These are phyloP conservation scores for Aethina tumida DNA, from an alignment of 1,140 invertebrate genomes.

Conservation along the genomic window DNA sequence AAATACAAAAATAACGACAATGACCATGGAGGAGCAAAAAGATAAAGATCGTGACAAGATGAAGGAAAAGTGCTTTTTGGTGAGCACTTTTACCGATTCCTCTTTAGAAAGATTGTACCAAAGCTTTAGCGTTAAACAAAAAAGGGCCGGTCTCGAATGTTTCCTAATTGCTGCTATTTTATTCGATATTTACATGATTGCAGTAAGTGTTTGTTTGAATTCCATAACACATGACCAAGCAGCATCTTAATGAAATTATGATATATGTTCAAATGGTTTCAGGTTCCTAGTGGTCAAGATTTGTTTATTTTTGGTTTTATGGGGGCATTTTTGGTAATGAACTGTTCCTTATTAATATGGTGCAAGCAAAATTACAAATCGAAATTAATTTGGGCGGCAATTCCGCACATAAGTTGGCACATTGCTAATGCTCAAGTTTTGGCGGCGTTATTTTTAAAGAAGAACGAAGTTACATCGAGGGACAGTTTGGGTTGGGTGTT, in stretches of 20 bases:
- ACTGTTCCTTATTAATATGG: constrained; percentile 43
- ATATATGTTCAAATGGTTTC: neutral
- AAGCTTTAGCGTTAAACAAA: constrained; percentile 63
- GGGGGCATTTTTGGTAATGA: constrained; percentile 42
- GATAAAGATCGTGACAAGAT: constrained; percentile 20
- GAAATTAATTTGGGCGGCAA: constrained; percentile 40
- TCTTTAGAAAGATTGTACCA: constrained; percentile 65
- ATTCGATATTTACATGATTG: constrained; percentile 54
- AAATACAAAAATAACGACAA: too few species aligned
- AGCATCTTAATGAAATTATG: neutral
- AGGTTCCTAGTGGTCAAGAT: constrained; percentile 46
- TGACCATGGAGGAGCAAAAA: constrained; percentile 19
- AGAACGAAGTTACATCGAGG: constrained; percentile 41
- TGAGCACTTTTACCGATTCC: constrained; percentile 39
- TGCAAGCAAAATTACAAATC: constrained; percentile 37
- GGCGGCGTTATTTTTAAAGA: constrained; percentile 44
- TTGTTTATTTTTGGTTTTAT: constrained; percentile 39
- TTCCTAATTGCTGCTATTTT: constrained; percentile 59
- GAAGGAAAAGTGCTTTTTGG: constrained; percentile 26
- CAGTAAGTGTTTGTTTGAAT: constrained; percentile 20
- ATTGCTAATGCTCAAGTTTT: constrained; percentile 51
- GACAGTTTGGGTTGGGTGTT: constrained; percentile 67
- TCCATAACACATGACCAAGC: neutral
- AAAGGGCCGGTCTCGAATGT: constrained; percentile 64
- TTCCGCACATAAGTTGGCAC: constrained; percentile 54